These are phyloP conservation scores for Lacanobia oleracea DNA, from an alignment of 2,888 invertebrate species.

Conservation along the genomic window DNA sequence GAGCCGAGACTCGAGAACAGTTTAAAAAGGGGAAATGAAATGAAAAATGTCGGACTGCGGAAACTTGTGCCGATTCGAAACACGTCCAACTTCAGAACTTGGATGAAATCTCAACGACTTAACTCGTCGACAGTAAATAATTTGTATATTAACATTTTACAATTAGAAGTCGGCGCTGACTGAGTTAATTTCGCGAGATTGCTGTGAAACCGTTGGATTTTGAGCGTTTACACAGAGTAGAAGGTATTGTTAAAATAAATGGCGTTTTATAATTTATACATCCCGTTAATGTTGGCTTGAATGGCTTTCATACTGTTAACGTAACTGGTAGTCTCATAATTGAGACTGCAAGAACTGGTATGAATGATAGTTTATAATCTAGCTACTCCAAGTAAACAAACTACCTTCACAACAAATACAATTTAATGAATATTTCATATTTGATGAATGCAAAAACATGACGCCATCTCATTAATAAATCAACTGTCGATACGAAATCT, in stretches of 20 bases:
- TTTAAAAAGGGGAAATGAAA: constrained; percentile 53
- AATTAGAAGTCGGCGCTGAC: constrained; percentile 41
- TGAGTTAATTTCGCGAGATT: constrained; percentile 50
- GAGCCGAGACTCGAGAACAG: constrained; percentile 21
- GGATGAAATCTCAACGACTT: constrained; percentile 29
- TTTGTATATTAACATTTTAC: constrained; percentile 55
- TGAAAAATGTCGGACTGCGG: constrained; percentile 60
- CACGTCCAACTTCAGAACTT: constrained; percentile 44
- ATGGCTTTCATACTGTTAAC: constrained; percentile 29
- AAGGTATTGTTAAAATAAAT: constrained; percentile 42
- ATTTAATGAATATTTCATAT: constrained; percentile 41
- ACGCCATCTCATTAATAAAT: constrained; percentile 28
- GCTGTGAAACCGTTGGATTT: constrained; percentile 32
- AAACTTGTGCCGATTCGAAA: constrained; percentile 43
- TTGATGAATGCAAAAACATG: constrained; percentile 44
- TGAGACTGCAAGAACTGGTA: constrained; percentile 14
- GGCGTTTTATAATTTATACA: constrained; percentile 26
- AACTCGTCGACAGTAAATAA: constrained; percentile 51
- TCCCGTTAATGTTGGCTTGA: constrained; percentile 36
- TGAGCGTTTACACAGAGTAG: constrained; percentile 36
- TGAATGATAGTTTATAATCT: constrained; percentile 20
- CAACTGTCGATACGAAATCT: constrained; percentile 8
- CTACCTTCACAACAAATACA: constrained; percentile 17
- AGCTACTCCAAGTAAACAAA: constrained; percentile 23
- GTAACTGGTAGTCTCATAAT: constrained; percentile 28